Evolutionary conservation across 2,888 invertebrate species (phyloP).

Genomic region (Strigamia maritima): DNA sequence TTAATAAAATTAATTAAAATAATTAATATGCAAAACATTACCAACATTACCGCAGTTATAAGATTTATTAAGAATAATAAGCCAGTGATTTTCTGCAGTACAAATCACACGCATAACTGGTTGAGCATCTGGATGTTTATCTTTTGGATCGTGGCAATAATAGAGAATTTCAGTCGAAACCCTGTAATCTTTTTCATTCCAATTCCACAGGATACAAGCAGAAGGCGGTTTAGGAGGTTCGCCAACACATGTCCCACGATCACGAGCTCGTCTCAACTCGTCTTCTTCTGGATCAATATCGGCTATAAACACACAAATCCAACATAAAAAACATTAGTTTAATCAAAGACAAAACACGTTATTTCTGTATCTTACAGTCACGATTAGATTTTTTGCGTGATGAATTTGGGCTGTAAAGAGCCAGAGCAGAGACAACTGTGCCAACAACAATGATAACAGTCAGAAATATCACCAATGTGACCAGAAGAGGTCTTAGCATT

Average conservation of each 20-base stretch:
- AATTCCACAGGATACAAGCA: background rate
- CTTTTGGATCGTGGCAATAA: background rate
- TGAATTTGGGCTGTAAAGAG: background rate
- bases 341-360: background rate
- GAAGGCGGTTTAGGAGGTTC: background rate
- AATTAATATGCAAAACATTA: background rate
- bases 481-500: constrained; percentile 1
- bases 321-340: background rate
- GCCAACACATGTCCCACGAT: background rate
- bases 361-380: background rate
- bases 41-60: background rate
- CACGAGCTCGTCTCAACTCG: background rate
- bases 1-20: too few relatives aligned
- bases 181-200: background rate
- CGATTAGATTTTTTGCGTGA: background rate
- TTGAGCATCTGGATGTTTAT: background rate
- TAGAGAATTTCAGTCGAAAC: background rate
- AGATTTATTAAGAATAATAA: background rate
- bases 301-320: background rate
- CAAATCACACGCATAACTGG: background rate
- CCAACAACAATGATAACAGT: background rate
- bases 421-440: background rate
- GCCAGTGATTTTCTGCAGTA: background rate
- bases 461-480: constrained; percentile 7
- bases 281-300: background rate